Base-by-base conservation (phyloP, 1,140 invertebrate species). In the Drosophila insularis region DNA sequence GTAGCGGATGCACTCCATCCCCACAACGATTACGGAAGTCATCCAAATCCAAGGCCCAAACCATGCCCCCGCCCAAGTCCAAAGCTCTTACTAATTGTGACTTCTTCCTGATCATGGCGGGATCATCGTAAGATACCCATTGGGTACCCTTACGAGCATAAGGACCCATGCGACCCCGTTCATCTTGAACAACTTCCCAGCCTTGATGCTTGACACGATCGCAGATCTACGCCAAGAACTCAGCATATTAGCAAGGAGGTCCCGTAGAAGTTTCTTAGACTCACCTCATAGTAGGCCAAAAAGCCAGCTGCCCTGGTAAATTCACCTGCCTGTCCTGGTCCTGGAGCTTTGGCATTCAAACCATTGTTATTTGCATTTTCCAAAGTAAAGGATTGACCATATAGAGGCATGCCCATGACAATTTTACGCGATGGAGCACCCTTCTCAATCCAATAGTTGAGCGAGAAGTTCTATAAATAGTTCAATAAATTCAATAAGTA, bases 81-180 rank as follows among this genome's bases (percentile, higher is more conserved):
- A 97, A 94, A 7, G 95, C 93, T 71, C 95, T 94, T 2, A 97
- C 94, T 71, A 95, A 96, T 67, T 97, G 93, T 0, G 96, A 94
- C 91, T 98, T 98, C 60, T 94, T 94, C 43, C 94, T 93, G 3
- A 98, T 95, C 92, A 96, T 97, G 23, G 95, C 94, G 8, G 94
- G 93, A 90, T 98, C 97, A 91, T 98, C 97, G 79, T 94, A 98
- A 8, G 96, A 95, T 1, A 98, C 96, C 97, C 97, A 98, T 89
- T 98, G 96, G 63, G 96, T 96, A 8, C 94, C 96, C 68, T 96
- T 96, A 84, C 95, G 96, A 1, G 97, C 96, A 84, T 96, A 97
- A 0, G 97, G 97, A 4, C 97, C 97, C 94, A 98, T 97, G 37
- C 96, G 92, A 5, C 94, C 92, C 37, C 95, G 90, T 8, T 95